phyloP scores from a whole-genome alignment of 1,140 invertebrate species.

The Cydia splendana region DNA sequence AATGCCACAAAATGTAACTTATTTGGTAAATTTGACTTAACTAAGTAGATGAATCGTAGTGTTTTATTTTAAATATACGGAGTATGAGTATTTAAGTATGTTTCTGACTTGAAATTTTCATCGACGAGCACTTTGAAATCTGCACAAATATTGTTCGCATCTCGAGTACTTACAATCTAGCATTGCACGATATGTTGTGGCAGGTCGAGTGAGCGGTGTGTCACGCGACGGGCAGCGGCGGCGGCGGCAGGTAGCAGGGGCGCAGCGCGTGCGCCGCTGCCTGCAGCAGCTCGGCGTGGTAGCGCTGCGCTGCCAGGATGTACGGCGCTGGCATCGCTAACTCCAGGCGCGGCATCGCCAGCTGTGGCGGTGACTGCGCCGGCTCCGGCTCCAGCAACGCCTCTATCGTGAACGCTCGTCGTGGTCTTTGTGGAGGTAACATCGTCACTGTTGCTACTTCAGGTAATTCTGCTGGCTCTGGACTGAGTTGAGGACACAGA shows the following conservation, averaged over 20 bases:
- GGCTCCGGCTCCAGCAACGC: slow-evolving; percentile 78
- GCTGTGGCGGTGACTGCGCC: slow-evolving; percentile 56
- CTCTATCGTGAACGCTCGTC: slow-evolving; percentile 89
- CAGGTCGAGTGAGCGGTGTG: slow-evolving; percentile 52
- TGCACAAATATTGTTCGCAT: neutral
- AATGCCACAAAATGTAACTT: slow-evolving; percentile 17
- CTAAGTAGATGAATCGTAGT: neutral
- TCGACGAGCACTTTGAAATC: slow-evolving; percentile 15
- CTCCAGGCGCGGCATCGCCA: slow-evolving; percentile 54
- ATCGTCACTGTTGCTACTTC: slow-evolving; percentile 39
- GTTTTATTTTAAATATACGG: neutral
- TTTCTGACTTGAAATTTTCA: neutral
- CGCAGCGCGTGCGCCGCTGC: slow-evolving; percentile 69
- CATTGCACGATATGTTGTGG: slow-evolving; percentile 71
- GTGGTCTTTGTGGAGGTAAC: slow-evolving; percentile 74
- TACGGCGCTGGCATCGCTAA: slow-evolving; percentile 61
- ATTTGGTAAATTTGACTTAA: slow-evolving; percentile 8
- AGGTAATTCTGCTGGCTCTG: slow-evolving; percentile 45
- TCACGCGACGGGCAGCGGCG: slow-evolving; percentile 73
- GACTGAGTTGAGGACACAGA: slow-evolving; percentile 41
- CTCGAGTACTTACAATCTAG: slow-evolving; percentile 77
- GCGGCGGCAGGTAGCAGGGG: slow-evolving; percentile 70
- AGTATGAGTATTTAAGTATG: neutral
- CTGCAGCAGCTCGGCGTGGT: slow-evolving; percentile 68
- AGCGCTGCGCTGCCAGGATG: slow-evolving; percentile 63